These are phyloP conservation scores for Diacarnus erythraeanus DNA, from an alignment of 37 sponge, comb jelly and placozoan species.

Conservation along the genomic window DNA sequence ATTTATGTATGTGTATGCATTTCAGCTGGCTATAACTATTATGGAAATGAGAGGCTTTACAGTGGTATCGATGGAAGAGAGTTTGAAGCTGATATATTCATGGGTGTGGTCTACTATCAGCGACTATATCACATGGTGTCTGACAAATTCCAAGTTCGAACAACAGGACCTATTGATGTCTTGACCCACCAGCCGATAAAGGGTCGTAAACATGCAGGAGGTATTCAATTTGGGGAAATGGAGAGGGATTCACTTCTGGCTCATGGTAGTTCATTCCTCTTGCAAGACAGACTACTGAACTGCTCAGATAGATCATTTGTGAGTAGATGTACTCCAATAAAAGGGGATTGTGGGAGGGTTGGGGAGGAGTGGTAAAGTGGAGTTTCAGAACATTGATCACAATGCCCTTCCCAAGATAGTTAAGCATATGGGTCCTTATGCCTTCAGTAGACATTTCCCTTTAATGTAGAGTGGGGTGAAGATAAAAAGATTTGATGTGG, in stretches of 20 bases:
- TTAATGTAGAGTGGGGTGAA: no score
- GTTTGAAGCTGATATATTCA: slow-evolving; percentile 95
- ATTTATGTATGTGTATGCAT: no score
- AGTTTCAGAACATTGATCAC: no score
- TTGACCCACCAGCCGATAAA: slow-evolving; percentile 96
- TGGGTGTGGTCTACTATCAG: slow-evolving; percentile 96
- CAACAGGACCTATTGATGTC: slow-evolving; percentile 96
- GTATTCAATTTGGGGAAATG: slow-evolving; percentile 93
- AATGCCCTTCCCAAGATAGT: no score
- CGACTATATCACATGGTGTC: slow-evolving; percentile 97
- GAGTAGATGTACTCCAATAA: no score
- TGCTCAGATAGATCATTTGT: slow-evolving; percentile 92
- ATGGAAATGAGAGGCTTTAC: slow-evolving; percentile 94
- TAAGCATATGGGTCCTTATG: no score
- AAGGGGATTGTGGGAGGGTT: no score
- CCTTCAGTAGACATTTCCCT: no score
- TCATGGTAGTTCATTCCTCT: slow-evolving; percentile 91
- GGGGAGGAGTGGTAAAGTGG: no score
- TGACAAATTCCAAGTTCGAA: slow-evolving; percentile 97
- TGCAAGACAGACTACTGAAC: slow-evolving; percentile 94
- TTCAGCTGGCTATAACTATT: slow-evolving; percentile 96
- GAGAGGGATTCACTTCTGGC: slow-evolving; percentile 91
- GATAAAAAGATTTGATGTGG: no score
- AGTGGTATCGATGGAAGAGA: slow-evolving; percentile 91
- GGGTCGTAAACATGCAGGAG: slow-evolving; percentile 82